Evolutionary conservation across 2,888 invertebrate species (phyloP), one percentile per base, ranked within the genome.

Genomic region (Scrobipalpa atriplicella): DNA sequence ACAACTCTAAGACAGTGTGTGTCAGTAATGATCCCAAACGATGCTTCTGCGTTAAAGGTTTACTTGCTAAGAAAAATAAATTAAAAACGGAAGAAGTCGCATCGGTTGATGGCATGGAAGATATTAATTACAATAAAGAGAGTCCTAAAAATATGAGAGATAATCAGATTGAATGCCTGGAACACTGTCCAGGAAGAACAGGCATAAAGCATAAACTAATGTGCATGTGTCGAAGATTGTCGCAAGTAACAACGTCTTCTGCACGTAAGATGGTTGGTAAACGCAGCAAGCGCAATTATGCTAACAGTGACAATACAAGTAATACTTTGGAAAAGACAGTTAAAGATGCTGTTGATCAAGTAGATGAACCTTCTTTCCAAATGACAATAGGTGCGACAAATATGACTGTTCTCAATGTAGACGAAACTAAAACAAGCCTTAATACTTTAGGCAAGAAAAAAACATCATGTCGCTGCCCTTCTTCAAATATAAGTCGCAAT

Each of bases 311-410:
- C 11, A 43, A 43, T 3, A 3, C 1, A 13, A 43, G 13, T 43
- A 39, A 39, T 39, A 16, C 52, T 3, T 5, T 8, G 2, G 19
- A 54, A 54, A 54, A 54, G 21, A 19, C 58, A 13, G 68, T 71
- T 9, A 66, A 65, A 62, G 68, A 76, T 63, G 66, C 68, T 64
- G 66, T 41, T 41, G 70, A 74, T 65, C 73, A 74, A 67, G 73
- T 72, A n/a, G 69, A 67, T 8, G 74, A 75, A 58, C 75, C 78
- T 11, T 62, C 77, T 58, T 74, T 84, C 66, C 78, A 79, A 72
- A 75, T 84, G 38, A 75, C 77, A 70, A 75, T 84, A 13, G 71
- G 80, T 71, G 63, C 76, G 21, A 43, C 65, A 2, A 69, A 78
- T 64, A 77, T 76, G 71, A 74, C 73, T 10, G 71, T 80, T 16